Evolutionary conservation across 2,888 invertebrate genomes (phyloP).

Genomic region (Amiota communis): DNA sequence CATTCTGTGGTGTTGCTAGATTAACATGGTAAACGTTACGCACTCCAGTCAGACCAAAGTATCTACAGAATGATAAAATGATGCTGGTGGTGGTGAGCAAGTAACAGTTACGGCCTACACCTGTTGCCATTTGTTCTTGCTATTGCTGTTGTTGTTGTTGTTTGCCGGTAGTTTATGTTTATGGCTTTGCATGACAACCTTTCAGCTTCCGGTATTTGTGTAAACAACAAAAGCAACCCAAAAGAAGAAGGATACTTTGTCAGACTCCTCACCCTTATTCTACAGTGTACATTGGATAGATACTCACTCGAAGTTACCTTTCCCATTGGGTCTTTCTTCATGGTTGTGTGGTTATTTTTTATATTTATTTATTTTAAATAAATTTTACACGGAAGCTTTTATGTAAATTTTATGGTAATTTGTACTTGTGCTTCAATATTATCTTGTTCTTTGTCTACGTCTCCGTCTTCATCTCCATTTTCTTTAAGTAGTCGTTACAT

Average conservation of each 20-base stretch:
- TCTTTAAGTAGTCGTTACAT: slow-evolving; percentile 20
- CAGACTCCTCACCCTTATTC: neutral
- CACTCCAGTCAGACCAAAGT: neutral
- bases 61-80: neutral
- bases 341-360: neutral
- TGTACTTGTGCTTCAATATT: slow-evolving; percentile 28
- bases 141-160: slow-evolving; percentile 37
- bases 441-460: slow-evolving; percentile 17
- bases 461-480: slow-evolving; percentile 44
- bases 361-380: slow-evolving; percentile 62
- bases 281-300: too few relatives aligned
- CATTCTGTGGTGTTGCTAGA: slow-evolving; percentile 27
- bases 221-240: neutral
- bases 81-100: too few relatives aligned
- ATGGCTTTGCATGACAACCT: slow-evolving; percentile 52
- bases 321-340: neutral
- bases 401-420: slow-evolving; percentile 65
- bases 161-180: slow-evolving; percentile 57
- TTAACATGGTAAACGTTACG: slow-evolving; percentile 19
- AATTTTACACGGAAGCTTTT: slow-evolving; percentile 61
- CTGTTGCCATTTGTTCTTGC: slow-evolving; percentile 60
- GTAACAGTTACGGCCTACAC: slow-evolving; percentile 47
- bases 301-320: too few relatives aligned
- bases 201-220: slow-evolving; percentile 40
- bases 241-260: slow-evolving; percentile 17